Evolutionary conservation across 2,113 vertebrate genomes (phyloP).

Genomic region (Pluvialis apricaria): DNA sequence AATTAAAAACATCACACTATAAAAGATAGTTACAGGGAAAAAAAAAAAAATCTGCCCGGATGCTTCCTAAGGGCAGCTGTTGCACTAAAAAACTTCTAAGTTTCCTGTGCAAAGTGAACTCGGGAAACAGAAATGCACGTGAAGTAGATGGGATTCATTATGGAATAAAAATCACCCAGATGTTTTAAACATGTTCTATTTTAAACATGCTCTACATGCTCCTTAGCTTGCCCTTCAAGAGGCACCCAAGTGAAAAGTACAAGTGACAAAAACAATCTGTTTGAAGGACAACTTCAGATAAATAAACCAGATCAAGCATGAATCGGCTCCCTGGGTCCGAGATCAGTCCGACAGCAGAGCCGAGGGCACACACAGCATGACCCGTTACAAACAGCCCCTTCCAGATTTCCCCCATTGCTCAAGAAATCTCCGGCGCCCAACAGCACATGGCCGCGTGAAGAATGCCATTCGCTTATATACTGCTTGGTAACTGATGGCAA

Average conservation of each 20-base stretch:
- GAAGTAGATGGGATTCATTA: neutral
- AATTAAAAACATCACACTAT: neutral
- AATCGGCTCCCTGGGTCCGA: neutral
- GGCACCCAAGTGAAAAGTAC: neutral
- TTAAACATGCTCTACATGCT: neutral
- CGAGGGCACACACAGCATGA: neutral
- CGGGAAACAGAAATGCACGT: accelerated
- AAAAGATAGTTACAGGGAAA: neutral
- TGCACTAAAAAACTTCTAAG: neutral
- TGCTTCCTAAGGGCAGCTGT: neutral
- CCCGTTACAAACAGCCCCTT: neutral
- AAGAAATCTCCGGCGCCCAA: neutral
- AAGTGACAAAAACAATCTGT: neutral
- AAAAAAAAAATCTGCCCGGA: neutral
- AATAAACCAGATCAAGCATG: neutral
- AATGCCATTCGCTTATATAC: too few species aligned
- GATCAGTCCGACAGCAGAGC: neutral
- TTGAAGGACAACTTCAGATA: neutral
- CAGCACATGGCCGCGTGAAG: accelerated
- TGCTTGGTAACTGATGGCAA: neutral
- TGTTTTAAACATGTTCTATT: neutral
- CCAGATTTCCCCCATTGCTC: neutral
- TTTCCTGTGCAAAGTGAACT: neutral
- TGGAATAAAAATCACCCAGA: neutral
- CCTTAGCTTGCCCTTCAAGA: neutral